phyloP scores from a whole-genome alignment of 2,113 vertebrate species.

The Otolemur garnettii region DNA sequence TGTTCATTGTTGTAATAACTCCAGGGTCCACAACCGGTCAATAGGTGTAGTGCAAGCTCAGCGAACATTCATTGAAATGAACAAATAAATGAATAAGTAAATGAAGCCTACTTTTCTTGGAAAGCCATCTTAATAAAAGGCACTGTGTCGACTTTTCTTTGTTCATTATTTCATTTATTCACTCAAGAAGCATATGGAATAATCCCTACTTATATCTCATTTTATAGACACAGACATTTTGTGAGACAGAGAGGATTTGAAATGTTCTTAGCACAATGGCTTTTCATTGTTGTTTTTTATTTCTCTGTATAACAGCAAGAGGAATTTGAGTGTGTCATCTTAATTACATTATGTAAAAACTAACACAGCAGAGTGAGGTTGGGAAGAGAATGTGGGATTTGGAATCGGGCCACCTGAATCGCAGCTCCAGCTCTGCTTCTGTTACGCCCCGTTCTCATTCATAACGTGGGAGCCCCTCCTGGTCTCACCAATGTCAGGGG shows the following conservation, averaged over 20 bases:
- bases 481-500: background rate
- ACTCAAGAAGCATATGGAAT: background rate
- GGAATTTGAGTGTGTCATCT: background rate
- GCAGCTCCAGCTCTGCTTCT: background rate
- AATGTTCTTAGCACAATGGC: background rate
- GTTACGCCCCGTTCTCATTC: background rate
- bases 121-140: background rate
- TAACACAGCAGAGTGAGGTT: background rate
- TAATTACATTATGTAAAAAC: background rate
- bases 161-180: background rate
- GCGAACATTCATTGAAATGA: background rate
- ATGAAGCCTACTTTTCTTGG: background rate
- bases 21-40: background rate
- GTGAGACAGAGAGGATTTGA: background rate
- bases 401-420: background rate
- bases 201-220: background rate
- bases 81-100: slow-evolving; percentile 8
- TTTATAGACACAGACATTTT: background rate
- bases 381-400: background rate
- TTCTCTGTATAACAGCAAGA: background rate
- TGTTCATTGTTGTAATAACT: background rate
- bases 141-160: background rate
- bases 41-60: background rate
- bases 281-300: background rate
- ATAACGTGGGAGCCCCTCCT: background rate